Percentiles rank a stretch among this genome's conserved stretches.
Conservation (phyloP, 1,140 invertebrate genomes). For the Lepidurus arcticus region DNA sequence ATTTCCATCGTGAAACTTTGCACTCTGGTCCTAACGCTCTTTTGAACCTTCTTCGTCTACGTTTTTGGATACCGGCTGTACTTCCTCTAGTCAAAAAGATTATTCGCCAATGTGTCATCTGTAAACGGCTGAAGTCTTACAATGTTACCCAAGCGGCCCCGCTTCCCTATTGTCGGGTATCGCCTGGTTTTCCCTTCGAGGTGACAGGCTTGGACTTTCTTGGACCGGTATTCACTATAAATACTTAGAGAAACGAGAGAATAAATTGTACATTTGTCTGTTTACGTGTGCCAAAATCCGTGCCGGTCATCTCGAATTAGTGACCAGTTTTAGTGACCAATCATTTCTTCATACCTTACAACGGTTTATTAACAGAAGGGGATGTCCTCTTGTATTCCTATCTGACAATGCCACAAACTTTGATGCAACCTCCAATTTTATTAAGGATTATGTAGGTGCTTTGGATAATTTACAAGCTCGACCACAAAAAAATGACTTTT, state of each 20-base stretch:
- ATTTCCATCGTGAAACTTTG: neutral
- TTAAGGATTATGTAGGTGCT: no score
- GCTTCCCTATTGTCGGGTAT: slow-evolving; percentile 40
- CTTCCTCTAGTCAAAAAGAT: neutral
- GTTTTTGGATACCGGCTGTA: neutral
- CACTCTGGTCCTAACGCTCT: neutral
- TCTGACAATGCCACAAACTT: slow-evolving; percentile 33
- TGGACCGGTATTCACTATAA: neutral
- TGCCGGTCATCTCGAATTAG: slow-evolving; percentile 45
- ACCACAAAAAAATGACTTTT: no score
- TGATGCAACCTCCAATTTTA: neutral
- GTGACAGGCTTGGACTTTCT: slow-evolving; percentile 24
- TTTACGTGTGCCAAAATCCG: slow-evolving; percentile 44
- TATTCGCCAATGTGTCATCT: neutral
- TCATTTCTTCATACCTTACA: slow-evolving; percentile 37
- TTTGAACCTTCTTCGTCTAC: neutral
- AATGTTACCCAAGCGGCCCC: neutral
- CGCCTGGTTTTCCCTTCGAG: slow-evolving; percentile 27
- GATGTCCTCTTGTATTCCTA: neutral
- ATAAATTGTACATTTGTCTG: slow-evolving; percentile 36
- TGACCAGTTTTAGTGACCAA: slow-evolving; percentile 34
- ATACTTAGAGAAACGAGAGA: neutral
- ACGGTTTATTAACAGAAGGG: slow-evolving; percentile 34
- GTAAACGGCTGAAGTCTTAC: neutral
- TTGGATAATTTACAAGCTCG: no score